Base-by-base conservation (phyloP, 2,113 vertebrate species). In the Vulpes vulpes region DNA sequence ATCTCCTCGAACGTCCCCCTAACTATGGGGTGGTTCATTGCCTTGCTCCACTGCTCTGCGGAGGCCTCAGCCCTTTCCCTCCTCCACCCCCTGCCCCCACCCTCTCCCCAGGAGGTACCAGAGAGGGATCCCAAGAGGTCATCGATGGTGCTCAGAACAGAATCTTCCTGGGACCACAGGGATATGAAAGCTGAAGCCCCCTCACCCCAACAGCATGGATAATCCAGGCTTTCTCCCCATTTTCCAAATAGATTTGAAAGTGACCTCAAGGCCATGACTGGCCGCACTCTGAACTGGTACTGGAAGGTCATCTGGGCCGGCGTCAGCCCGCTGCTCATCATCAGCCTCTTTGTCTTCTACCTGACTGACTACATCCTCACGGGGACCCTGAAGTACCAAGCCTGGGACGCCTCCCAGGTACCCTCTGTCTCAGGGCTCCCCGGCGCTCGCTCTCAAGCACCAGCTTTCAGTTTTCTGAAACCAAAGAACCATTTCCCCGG, bases 361-460 rank as follows among this genome's bases (percentile, higher is more conserved):
- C 98, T 99, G 87, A 96, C 99, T 0, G 99, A 99, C 98, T 99
- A 99, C 78, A 99, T 99, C 98, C 98, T 97, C 76, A 99, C 99
- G 2, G 99, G 99, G 49, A 99, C 99, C 0, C 98, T 99, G 20
- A 99, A 98, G 5, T 99, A 99, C 97, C 99, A 99, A 97, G 99
- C 99, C 2, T 99, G 99, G 99, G 98, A 99, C 59, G 99, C 99
- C 97, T 94, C 99, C 53, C 98, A 99, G 99, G 99, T 99, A 98
- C 27, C 78, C 35, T 19, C 59, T 0, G 10, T 17, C 53, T 23
- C 43, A 0, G 60, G 55, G 22, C 30, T 5, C 49, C 86, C 65
- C 82, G 1, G 1, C 1, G 57, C 71, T 38, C 49, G 1, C 35
- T n/a, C 2, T 0, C 0, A 3, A 27, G 65, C 81, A 23, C 19